Percentiles rank a stretch among this genome's conserved stretches.
phyloP scores from a whole-genome alignment of 2,888 invertebrate species.

The Campoletis raptor region DNA sequence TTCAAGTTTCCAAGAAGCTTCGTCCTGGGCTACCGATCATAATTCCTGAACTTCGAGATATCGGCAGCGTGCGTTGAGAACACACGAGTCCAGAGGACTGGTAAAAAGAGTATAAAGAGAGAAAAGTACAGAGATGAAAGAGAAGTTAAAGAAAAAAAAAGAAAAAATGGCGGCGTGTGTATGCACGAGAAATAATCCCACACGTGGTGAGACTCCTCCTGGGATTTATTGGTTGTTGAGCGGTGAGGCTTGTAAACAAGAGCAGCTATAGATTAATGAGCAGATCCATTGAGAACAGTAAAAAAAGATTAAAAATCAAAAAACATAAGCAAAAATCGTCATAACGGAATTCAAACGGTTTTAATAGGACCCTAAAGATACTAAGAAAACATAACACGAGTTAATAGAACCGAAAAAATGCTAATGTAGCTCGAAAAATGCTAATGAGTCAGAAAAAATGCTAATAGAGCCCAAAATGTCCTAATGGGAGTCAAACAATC shows the following conservation, averaged over 20 bases:
- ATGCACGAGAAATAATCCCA: conserved; percentile 51
- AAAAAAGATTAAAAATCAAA: background rate
- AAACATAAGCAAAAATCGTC: background rate
- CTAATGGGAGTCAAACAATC: background rate
- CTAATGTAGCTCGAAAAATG: background rate
- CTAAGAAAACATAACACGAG: background rate
- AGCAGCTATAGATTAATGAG: conserved; percentile 62
- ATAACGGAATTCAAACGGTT: background rate
- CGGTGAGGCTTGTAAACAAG: conserved; percentile 71
- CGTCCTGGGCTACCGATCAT: conserved; percentile 70
- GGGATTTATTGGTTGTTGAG: conserved; percentile 68
- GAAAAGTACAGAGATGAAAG: conserved; percentile 17
- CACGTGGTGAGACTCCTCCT: conserved; percentile 52
- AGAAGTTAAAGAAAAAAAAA: conserved; percentile 36
- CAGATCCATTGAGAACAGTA: conserved; percentile 26
- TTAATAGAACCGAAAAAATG: background rate
- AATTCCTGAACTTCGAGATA: conserved; percentile 67
- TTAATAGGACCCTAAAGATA: background rate
- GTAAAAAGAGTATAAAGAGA: background rate
- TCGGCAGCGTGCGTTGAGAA: conserved; percentile 62
- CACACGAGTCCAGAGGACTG: conserved; percentile 4
- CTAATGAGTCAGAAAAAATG: background rate
- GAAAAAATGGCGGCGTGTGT: conserved; percentile 17
- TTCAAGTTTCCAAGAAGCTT: conserved; percentile 69
- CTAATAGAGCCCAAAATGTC: background rate